Base-by-base conservation (phyloP, 2,888 invertebrate species). In the Dynastes hyllus region DNA sequence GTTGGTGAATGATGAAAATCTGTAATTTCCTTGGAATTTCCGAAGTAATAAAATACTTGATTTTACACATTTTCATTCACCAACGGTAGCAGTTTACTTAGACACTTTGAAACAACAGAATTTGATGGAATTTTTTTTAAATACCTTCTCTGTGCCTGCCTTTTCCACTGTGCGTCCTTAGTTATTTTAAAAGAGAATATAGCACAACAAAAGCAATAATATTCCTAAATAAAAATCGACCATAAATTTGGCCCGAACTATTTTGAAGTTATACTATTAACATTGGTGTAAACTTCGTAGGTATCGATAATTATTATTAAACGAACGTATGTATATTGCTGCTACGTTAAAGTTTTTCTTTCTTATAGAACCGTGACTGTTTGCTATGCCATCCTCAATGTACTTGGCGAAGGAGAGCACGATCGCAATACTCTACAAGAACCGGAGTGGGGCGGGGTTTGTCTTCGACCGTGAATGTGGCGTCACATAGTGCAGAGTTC, bases 401-500 rank as follows among this genome's bases (percentile, higher is more conserved):
- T 85, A 78, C 86, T 88, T 16, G 89, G 88, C 13, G 88, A 87
- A 29, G 87, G 87, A 4, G 87, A 85, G 80, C 88, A 88, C 3
- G 88, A 87, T 71, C 87, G 86, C 50, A 88, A 79, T 67, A 87
- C 85, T 76, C 81, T 80, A 77, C 81, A 76, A 22, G 61, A 66
- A 22, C 80, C 78, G 75, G 22, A 55, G 65, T 55, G 67, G 37
- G 79, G 78, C 61, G 79, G 79, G 63, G 80, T 69, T 77, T 79
- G 79, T 71, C 82, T 75, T 80, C 80, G 76, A 80, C 78, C 13
- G 45, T 91, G 89, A 71, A 91, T 90, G 85, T 92, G 91, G 83
- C 92, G 92, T 93, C 92, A 93, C 92, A 93, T 92, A n/a, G 92
- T 91, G 87, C 92, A 93, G 89, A 93, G 91, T 87, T 93, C 93